These are phyloP conservation scores for Rhea pennata DNA, from an alignment of 2,113 vertebrate genomes.

Conservation along the genomic window DNA sequence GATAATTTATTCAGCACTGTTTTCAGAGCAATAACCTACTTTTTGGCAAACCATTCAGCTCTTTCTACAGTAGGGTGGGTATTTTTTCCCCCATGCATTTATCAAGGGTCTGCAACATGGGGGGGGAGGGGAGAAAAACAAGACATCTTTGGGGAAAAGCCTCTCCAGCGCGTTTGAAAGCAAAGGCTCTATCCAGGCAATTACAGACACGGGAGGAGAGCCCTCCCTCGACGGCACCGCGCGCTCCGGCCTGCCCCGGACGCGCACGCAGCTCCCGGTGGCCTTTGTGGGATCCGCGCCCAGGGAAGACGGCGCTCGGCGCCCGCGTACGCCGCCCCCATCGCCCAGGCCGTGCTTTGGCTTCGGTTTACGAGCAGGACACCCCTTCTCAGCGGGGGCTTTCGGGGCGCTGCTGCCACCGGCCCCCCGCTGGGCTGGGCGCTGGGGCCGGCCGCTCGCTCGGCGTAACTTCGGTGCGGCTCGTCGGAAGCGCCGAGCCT, in stretches of 20 bases:
- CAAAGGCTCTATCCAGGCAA: constrained; percentile 60
- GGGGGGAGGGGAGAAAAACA: constrained; percentile 54
- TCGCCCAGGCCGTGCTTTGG: too few relatives aligned
- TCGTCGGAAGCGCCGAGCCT: neutral
- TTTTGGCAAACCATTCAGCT: constrained; percentile 58
- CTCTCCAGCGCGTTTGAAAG: constrained; percentile 21
- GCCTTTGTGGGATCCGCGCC: constrained; percentile 26
- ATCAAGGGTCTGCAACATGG: constrained; percentile 49
- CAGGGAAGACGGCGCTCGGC: neutral
- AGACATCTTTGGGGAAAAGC: constrained; percentile 73
- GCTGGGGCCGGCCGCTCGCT: neutral
- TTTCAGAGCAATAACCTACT: constrained; percentile 58
- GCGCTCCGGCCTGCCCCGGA: neutral
- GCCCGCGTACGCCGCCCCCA: too few relatives aligned
- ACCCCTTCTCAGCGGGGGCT: neutral
- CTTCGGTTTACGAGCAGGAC: constrained; percentile 19
- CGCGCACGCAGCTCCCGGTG: constrained; percentile 3
- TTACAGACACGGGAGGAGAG: constrained; percentile 53
- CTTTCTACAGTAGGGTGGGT: neutral
- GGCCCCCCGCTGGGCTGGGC: constrained; percentile 14
- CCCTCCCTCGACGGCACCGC: neutral
- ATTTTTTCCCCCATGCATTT: neutral
- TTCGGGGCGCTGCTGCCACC: neutral
- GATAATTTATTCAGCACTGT: constrained; percentile 51
- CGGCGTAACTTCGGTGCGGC: neutral